Conservation (phyloP, 2,888 invertebrate genomes). For the Oligia latruncula region DNA sequence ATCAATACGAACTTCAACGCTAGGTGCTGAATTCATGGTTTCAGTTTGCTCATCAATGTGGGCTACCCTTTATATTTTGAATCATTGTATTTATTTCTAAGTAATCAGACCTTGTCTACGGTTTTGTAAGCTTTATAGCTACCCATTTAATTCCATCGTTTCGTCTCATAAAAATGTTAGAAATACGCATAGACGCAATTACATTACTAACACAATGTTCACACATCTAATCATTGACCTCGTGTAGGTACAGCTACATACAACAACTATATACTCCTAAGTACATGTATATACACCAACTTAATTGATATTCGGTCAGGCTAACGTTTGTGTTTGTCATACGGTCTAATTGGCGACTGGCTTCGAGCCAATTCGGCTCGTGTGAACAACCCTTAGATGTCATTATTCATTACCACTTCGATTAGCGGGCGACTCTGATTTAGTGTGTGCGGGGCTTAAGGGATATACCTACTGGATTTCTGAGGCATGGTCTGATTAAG, state of each 20-base stretch:
- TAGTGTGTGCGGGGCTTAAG: slow-evolving; percentile 16
- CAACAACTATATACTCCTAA: not conserved
- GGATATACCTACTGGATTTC: not conserved
- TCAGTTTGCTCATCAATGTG: no score
- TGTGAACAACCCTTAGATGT: slow-evolving; percentile 36
- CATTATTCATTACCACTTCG: slow-evolving; percentile 54
- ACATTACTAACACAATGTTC: not conserved
- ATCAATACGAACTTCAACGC: not conserved
- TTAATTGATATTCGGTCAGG: slow-evolving; percentile 45
- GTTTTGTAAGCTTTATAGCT: not conserved
- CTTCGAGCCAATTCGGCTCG: slow-evolving; percentile 31
- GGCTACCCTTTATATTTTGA: no score
- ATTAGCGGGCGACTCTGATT: slow-evolving; percentile 44
- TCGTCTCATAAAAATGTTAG: not conserved
- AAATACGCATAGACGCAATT: not conserved
- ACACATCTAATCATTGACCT: no score
- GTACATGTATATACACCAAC: slow-evolving; percentile 17
- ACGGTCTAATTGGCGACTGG: slow-evolving; percentile 63
- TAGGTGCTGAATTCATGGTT: no score
- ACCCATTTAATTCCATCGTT: not conserved
- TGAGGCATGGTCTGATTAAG: slow-evolving; percentile 1
- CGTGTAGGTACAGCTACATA: not conserved
- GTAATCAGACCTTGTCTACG: not conserved
- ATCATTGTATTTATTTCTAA: not conserved
- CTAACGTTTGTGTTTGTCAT: slow-evolving; percentile 55